phyloP scores from a whole-genome alignment of 2,113 vertebrate genomes.

The Gallinago media region DNA sequence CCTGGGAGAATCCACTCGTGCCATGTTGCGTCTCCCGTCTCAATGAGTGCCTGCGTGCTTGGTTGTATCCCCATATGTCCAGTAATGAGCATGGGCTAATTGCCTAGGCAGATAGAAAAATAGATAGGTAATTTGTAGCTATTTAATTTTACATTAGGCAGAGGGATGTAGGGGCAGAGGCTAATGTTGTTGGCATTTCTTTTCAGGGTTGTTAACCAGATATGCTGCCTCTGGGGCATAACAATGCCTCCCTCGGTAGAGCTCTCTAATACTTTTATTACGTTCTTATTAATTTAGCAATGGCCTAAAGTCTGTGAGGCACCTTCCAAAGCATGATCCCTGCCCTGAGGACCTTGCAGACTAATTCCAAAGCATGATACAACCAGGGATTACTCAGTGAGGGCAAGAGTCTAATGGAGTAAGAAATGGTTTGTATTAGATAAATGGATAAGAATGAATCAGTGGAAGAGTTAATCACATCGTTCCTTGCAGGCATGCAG shows the following conservation, averaged over 20 bases:
- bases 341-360: constrained; percentile 62
- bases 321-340: constrained; percentile 64
- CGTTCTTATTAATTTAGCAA: constrained; percentile 67
- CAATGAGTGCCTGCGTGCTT: not conserved
- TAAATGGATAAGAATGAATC: constrained; percentile 62
- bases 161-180: constrained; percentile 69
- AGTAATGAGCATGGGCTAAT: constrained; percentile 60
- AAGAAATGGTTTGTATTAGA: constrained; percentile 57
- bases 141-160: constrained; percentile 71
- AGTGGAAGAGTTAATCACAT: constrained; percentile 42
- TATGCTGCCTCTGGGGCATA: constrained; percentile 67
- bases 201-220: constrained; percentile 73
- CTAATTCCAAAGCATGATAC: constrained; percentile 63
- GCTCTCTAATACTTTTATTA: constrained; percentile 68
- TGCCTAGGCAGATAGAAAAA: constrained; percentile 70
- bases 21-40: not conserved
- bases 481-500: not conserved
- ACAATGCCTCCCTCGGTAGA: constrained; percentile 44
- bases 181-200: constrained; percentile 72
- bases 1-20: not conserved
- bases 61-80: constrained; percentile 56
- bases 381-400: constrained; percentile 44
- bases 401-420: constrained; percentile 54
- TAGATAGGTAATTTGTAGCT: constrained; percentile 71
- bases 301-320: constrained; percentile 58